Conservation (phyloP, 2,888 invertebrate genomes). For the Drosophila anomalata region DNA sequence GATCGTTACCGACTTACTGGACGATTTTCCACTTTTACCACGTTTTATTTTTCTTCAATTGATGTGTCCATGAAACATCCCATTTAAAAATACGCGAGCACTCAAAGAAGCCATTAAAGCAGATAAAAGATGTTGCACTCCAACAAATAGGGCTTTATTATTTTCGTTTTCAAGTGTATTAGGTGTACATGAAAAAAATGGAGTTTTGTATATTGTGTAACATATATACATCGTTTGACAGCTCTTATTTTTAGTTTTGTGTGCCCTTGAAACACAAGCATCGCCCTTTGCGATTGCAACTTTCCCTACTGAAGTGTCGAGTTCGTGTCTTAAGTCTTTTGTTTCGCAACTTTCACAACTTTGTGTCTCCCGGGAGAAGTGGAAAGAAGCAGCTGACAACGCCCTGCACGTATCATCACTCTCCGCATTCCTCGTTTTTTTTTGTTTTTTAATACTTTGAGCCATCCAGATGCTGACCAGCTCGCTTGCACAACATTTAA, state of each 20-base stretch:
- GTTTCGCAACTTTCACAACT: conserved; percentile 45
- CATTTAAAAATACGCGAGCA: conserved; percentile 9
- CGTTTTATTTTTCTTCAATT: not conserved
- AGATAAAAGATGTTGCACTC: conserved; percentile 28
- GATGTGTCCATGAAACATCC: conserved; percentile 29
- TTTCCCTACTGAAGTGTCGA: conserved; percentile 12
- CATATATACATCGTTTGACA: too few species aligned
- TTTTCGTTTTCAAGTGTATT: conserved; percentile 1
- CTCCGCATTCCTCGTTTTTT: not conserved
- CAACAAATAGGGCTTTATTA: conserved; percentile 11
- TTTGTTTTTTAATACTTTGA: not conserved
- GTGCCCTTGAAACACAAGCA: conserved; percentile 16
- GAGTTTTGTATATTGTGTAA: too few species aligned
- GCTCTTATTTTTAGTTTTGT: not conserved
- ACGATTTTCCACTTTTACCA: not conserved
- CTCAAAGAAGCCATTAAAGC: conserved; percentile 26
- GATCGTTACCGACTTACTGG: too few species aligned
- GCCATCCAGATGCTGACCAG: conserved; percentile 21
- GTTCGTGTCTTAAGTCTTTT: conserved; percentile 46
- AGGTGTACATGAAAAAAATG: not conserved
- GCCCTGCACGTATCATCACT: conserved; percentile 41
- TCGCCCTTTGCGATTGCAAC: conserved; percentile 3
- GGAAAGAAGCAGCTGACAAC: conserved; percentile 20
- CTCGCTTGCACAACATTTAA: conserved; percentile 55
- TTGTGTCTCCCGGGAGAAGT: not conserved